A percentile compares a stretch with the other conserved stretches of the same genome.
phyloP scores from a whole-genome alignment of 2,888 invertebrate species.

The Thereva nobilitata region DNA sequence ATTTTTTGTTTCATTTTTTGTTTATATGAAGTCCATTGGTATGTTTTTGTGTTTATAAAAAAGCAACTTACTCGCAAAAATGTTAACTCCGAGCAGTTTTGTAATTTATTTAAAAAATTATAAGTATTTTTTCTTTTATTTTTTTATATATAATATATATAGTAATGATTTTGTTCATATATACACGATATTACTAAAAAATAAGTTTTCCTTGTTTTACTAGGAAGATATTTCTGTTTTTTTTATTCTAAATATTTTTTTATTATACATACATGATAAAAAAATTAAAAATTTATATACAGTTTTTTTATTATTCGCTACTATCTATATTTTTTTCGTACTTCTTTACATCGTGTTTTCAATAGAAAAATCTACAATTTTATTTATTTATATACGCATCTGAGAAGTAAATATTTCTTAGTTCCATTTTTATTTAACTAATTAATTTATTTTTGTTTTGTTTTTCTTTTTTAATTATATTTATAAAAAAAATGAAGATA shows the following conservation, averaged over 20 bases:
- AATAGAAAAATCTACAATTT: slow-evolving; percentile 25
- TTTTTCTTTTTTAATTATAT: too few relatives aligned
- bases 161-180: too few relatives aligned
- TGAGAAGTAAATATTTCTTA: slow-evolving; percentile 14
- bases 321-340: slow-evolving; percentile 37
- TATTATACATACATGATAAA: slow-evolving; percentile 38
- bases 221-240: slow-evolving; percentile 43
- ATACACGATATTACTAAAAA: slow-evolving; percentile 32
- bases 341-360: background rate
- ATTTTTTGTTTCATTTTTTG: background rate
- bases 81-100: slow-evolving; percentile 57
- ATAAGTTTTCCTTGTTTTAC: too few relatives aligned
- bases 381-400: background rate
- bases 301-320: slow-evolving; percentile 29
- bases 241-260: slow-evolving; percentile 44
- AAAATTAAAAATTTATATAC: slow-evolving; percentile 39
- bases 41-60: too few relatives aligned
- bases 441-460: too few relatives aligned
- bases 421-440: background rate
- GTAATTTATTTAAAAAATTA: slow-evolving; percentile 46
- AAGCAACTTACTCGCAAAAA: slow-evolving; percentile 49
- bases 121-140: slow-evolving; percentile 36
- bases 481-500: too few relatives aligned
- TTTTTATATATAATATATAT: slow-evolving; percentile 30
- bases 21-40: too few relatives aligned